Evolutionary conservation across 2,113 vertebrate species (phyloP).

Genomic region (Rhagologus leucostigma): DNA sequence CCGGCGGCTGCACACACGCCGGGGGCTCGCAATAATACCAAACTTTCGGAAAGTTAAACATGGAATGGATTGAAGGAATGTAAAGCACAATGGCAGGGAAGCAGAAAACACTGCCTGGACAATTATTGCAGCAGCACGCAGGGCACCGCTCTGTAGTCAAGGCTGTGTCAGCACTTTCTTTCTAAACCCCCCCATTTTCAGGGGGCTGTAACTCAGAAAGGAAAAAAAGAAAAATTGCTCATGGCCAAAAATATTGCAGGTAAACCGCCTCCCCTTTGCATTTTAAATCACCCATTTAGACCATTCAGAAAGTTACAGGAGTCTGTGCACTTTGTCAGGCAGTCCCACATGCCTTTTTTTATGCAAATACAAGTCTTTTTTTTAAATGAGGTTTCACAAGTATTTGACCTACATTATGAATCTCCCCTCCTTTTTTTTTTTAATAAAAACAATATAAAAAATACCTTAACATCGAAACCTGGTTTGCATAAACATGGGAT

Average conservation of each 20-base stretch:
- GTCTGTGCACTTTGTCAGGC: background rate
- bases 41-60: constrained; percentile 63
- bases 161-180: constrained; percentile 58
- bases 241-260: background rate
- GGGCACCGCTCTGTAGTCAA: constrained; percentile 27
- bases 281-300: background rate
- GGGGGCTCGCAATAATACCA: background rate
- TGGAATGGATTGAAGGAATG: background rate
- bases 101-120: constrained; percentile 26
- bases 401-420: background rate
- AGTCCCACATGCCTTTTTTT: background rate
- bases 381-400: background rate
- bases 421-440: accelerated
- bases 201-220: background rate
- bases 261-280: background rate
- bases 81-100: constrained; percentile 23
- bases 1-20: background rate
- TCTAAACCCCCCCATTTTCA: background rate
- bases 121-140: constrained; percentile 30
- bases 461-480: background rate
- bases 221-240: background rate
- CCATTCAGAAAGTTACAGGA: constrained; percentile 21
- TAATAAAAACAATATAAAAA: background rate
- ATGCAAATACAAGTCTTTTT: background rate
- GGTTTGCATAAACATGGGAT: background rate